Conservation (phyloP, 2,888 invertebrate genomes). For the Drosophila helvetica region DNA sequence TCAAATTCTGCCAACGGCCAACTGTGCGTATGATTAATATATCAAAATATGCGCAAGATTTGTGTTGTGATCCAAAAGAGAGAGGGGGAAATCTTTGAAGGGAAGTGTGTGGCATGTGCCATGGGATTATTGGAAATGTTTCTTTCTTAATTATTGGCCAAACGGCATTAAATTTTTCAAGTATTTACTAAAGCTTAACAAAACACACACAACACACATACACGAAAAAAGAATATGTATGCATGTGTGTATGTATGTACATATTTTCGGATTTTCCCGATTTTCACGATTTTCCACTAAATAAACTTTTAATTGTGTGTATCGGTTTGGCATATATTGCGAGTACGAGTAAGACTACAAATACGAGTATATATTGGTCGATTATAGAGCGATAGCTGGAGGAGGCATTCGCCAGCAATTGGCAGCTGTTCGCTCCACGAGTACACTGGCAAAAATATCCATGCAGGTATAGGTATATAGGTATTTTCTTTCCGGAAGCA, state of each 20-base stretch:
- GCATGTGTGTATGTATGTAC: not conserved
- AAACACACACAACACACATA: slow-evolving; percentile 58
- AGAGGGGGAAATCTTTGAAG: not conserved
- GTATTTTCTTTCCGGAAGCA: too few species aligned
- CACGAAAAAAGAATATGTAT: slow-evolving; percentile 1
- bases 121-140: slow-evolving; percentile 50
- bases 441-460: slow-evolving; percentile 19
- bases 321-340: not conserved
- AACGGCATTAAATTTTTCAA: slow-evolving; percentile 77
- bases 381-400: slow-evolving; percentile 35
- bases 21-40: slow-evolving; percentile 77
- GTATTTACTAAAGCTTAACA: slow-evolving; percentile 73
- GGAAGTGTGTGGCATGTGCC: not conserved
- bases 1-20: slow-evolving; percentile 34
- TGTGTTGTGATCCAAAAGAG: slow-evolving; percentile 8
- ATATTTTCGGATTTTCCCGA: not conserved
- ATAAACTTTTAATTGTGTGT: not conserved
- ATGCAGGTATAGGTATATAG: not conserved
- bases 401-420: slow-evolving; percentile 37
- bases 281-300: not conserved
- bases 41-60: slow-evolving; percentile 44
- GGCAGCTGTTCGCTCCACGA: slow-evolving; percentile 48
- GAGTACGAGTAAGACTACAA: not conserved
- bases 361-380: slow-evolving; percentile 13
- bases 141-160: slow-evolving; percentile 73